Conservation (phyloP, 2,113 vertebrate genomes). For the Alectura lathami region DNA sequence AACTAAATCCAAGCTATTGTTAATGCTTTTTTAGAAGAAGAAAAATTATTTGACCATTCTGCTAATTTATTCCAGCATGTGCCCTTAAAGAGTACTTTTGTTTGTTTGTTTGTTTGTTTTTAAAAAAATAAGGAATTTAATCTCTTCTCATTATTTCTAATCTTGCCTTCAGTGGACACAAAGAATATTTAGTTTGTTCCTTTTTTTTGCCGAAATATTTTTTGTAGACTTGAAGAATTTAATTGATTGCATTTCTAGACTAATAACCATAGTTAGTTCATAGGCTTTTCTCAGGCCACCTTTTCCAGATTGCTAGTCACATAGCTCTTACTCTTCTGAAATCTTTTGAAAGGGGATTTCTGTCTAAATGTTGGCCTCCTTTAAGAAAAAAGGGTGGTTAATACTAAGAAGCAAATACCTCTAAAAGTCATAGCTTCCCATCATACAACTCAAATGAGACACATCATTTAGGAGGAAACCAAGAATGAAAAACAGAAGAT, state of each 20-base stretch:
- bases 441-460: not conserved
- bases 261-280: accelerated
- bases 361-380: not conserved
- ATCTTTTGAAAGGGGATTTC: not conserved
- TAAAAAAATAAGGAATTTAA: not conserved
- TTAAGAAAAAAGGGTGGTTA: not conserved
- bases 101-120: not conserved
- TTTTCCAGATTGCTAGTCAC: not conserved
- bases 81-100: not conserved
- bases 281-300: not conserved
- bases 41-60: not conserved
- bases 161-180: not conserved
- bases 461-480: not conserved
- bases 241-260: not conserved
- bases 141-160: not conserved
- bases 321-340: not conserved
- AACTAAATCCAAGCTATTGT: not conserved
- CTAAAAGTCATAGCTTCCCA: not conserved
- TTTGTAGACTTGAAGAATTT: not conserved
- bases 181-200: not conserved
- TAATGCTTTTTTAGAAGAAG: not conserved
- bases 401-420: not conserved
- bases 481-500: not conserved
- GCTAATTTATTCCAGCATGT: not conserved
- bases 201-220: not conserved